Base-by-base conservation (phyloP, 2,888 invertebrate species). In the Sceliomorpha sp. region DNA sequence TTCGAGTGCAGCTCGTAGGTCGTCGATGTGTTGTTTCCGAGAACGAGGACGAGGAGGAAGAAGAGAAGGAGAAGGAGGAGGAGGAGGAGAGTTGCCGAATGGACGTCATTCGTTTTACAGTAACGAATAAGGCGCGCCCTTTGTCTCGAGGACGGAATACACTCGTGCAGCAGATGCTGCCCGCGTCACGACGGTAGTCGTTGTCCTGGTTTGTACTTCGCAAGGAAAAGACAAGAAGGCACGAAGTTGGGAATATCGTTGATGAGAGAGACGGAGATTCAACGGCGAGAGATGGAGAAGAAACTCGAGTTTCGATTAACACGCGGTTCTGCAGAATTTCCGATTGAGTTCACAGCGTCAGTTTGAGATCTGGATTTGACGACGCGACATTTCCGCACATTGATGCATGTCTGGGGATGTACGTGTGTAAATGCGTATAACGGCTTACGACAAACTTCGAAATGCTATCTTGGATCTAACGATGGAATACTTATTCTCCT, bases 291-390 rank as follows among this genome's bases (percentile, higher is more conserved):
- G 53, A 36, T 31, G 58, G 32, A 51, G 60, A 29, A 60, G 71
- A 50, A 34, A 62, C 74, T 72, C 71, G 77, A 80, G 78, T 81
- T 81, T 83, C 82, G 82, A 83, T 83, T 82, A 83, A 83, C 81
- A 78, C 73, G 78, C 72, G 80, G 77, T 81, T 78, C 76, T 64
- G 72, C 73, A 72, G 76, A 79, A 77, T 78, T 74, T 76, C 72
- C 76, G 80, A 81, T 78, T 78, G 78, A 81, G 77, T 81, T 77
- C 60, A 29, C 53, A 48, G 51, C 64, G 62, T 63, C 59, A 59
- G 50, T 39, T 44, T 53, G 45, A 32, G 45, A 50, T 60, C 56
- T 45, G 53, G 70, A 72, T 67, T 60, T 60, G 62, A 50, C 55
- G 44, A 70, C 26, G 59, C 48, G 48, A 66, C 48, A 53, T 58